Evolutionary conservation across 1,140 invertebrate species (phyloP).

Genomic region (Drosophila eugracilis): DNA sequence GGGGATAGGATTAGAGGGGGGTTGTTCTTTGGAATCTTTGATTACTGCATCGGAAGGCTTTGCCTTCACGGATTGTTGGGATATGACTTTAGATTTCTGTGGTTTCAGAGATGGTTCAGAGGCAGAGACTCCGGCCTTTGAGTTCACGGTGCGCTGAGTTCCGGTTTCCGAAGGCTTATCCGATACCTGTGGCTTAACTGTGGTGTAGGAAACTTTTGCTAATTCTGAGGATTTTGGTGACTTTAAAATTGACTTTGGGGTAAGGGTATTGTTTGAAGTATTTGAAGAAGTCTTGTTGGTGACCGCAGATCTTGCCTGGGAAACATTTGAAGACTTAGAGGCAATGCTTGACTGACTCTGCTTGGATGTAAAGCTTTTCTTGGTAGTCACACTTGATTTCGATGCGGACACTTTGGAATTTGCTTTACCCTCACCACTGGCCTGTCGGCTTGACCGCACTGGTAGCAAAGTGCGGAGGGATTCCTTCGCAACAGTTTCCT

Average conservation of each 20-base stretch:
- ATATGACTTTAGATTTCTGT: background rate
- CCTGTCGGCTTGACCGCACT: slow-evolving; percentile 5
- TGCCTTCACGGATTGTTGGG: background rate
- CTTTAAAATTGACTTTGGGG: slow-evolving; percentile 3
- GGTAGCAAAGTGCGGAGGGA: slow-evolving; percentile 43
- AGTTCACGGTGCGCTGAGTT: background rate
- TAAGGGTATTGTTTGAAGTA: background rate
- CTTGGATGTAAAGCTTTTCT: background rate
- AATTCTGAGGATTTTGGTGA: background rate
- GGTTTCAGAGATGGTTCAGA: background rate
- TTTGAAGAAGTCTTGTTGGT: background rate
- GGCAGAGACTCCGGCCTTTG: background rate
- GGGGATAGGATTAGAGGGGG: background rate
- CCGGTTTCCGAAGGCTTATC: background rate
- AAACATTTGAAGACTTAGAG: background rate
- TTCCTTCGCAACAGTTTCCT: background rate
- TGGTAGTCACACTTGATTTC: slow-evolving; percentile 3
- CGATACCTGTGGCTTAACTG: background rate
- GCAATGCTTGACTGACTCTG: background rate
- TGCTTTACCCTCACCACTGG: background rate
- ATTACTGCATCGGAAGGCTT: background rate
- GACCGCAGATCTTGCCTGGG: background rate
- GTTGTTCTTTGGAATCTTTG: background rate
- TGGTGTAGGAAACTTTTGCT: background rate
- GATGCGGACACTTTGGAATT: slow-evolving; percentile 5